Evolutionary conservation across 2,113 vertebrate species (phyloP).

Genomic region (Perca fluviatilis): DNA sequence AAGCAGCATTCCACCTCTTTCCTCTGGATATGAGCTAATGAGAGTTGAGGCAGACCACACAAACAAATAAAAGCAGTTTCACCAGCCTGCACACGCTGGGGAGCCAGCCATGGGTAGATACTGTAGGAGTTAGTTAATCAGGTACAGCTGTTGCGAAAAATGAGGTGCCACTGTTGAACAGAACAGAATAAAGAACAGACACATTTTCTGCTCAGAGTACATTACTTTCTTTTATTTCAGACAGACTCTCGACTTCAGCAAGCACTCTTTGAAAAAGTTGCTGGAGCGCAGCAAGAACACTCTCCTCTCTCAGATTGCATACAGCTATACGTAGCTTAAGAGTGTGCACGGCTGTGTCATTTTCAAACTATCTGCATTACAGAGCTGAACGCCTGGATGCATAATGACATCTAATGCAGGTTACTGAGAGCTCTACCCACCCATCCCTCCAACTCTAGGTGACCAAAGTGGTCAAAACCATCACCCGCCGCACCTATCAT

Average conservation of each 20-base stretch:
- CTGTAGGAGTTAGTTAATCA: constrained; percentile 17
- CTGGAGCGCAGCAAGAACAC: neutral
- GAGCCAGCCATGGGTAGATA: constrained; percentile 19
- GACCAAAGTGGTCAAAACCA: constrained; percentile 80
- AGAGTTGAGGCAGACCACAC: constrained; percentile 56
- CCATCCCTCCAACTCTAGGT: constrained; percentile 65
- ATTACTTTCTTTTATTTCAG: constrained; percentile 5
- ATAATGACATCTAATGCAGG: neutral
- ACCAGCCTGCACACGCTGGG: constrained; percentile 19
- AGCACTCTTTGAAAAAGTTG: neutral
- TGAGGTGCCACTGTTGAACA: constrained; percentile 2
- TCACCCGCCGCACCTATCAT: constrained; percentile 74
- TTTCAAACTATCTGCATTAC: neutral
- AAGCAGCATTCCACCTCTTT: constrained; percentile 42
- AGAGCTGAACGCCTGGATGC: neutral
- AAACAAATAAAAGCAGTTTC: constrained; percentile 59
- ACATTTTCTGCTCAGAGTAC: neutral
- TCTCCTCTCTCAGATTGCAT: neutral
- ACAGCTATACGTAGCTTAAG: neutral
- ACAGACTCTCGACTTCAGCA: neutral
- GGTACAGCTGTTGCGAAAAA: constrained; percentile 25
- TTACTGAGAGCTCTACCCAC: constrained; percentile 7
- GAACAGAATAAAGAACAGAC: constrained; percentile 6
- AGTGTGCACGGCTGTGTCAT: neutral
- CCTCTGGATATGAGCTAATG: constrained; percentile 63